phyloP scores from a whole-genome alignment of 2,888 invertebrate genomes.

The Amiota minor region DNA sequence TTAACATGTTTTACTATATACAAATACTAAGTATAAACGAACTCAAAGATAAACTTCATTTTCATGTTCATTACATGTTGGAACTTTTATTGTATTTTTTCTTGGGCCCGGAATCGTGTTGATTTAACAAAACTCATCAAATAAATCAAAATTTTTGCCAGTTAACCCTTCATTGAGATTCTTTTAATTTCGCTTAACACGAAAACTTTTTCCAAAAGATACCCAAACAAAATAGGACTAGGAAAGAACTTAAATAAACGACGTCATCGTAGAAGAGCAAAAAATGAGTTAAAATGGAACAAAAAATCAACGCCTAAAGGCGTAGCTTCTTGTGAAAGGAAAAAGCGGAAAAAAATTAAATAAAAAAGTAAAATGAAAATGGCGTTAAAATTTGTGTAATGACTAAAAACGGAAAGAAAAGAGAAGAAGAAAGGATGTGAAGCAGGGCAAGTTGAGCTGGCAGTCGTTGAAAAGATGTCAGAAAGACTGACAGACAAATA shows the following conservation, averaged over 20 bases:
- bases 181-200: constrained; percentile 47
- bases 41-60: constrained; percentile 35
- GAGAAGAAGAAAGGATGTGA: constrained; percentile 38
- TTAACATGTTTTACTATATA: too few relatives aligned
- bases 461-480: constrained; percentile 49
- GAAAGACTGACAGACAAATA: constrained; percentile 21
- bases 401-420: constrained; percentile 35
- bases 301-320: constrained; percentile 50
- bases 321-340: constrained; percentile 40
- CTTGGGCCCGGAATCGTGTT: constrained; percentile 9
- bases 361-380: constrained; percentile 52
- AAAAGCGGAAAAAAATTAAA: constrained; percentile 30
- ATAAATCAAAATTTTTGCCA: constrained; percentile 62
- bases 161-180: constrained; percentile 64
- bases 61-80: constrained; percentile 58
- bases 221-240: constrained; percentile 12
- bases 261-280: neutral
- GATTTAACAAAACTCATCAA: constrained; percentile 55
- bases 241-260: too few relatives aligned
- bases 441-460: neutral
- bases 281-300: neutral
- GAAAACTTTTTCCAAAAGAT: constrained; percentile 36
- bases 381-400: constrained; percentile 61
- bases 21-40: too few relatives aligned
- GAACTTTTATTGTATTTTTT: constrained; percentile 16